Evolutionary conservation across 2,797 vertebrate species (phyloP).

Genomic region (Lophius americanus): DNA sequence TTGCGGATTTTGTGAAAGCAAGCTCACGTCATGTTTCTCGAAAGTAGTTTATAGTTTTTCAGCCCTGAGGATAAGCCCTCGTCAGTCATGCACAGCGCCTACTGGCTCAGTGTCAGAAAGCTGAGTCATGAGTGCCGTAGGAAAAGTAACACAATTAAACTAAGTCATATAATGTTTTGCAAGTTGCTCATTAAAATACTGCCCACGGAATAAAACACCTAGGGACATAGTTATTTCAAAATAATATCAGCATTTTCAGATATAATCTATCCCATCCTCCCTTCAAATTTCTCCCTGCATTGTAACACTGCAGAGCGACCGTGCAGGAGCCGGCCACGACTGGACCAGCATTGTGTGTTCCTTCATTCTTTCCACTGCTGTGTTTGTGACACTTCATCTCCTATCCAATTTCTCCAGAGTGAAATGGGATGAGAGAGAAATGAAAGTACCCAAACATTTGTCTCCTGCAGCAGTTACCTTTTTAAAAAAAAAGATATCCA

Average conservation of each 20-base stretch:
- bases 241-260: background rate
- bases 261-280: background rate
- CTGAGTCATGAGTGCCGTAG: background rate
- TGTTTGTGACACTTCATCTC: conserved; percentile 4
- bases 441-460: too few species aligned
- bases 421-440: background rate
- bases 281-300: background rate
- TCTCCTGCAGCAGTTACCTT: background rate
- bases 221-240: background rate
- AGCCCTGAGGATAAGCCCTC: conserved; percentile 29
- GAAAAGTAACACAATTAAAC: conserved; percentile 4
- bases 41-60: conserved; percentile 12
- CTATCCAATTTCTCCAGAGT: conserved; percentile 31
- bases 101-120: conserved; percentile 14
- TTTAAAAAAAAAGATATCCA: background rate
- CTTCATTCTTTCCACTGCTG: background rate
- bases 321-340: background rate
- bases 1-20: background rate
- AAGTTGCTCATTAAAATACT: background rate
- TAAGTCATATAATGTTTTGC: background rate
- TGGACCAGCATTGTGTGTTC: background rate
- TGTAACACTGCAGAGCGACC: background rate
- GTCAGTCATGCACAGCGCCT: conserved; percentile 35
- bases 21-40: background rate
- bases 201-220: too few species aligned